These are phyloP conservation scores for Jacana jacana DNA, from an alignment of 2,113 vertebrate genomes.

Conservation along the genomic window DNA sequence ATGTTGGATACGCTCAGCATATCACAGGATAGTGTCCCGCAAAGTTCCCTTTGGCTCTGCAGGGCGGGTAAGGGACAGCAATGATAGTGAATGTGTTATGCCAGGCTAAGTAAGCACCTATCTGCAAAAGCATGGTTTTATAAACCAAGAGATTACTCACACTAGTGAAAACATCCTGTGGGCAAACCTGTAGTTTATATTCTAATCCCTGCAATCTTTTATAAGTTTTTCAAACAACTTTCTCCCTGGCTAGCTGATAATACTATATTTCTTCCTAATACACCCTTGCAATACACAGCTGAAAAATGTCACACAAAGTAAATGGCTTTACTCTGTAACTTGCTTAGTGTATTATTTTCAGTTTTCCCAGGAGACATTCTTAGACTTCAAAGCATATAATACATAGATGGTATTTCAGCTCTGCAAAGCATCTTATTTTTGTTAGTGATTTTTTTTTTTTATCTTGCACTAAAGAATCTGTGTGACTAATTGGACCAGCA, in stretches of 20 bases:
- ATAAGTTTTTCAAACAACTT: background rate
- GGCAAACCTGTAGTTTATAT: background rate
- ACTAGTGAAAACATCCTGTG: background rate
- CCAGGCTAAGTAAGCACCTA: background rate
- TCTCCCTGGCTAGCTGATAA: background rate
- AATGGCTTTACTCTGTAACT: constrained; percentile 16
- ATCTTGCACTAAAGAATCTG: background rate
- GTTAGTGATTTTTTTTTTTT: background rate
- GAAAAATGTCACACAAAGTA: background rate
- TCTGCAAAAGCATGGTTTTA: background rate
- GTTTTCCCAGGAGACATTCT: background rate
- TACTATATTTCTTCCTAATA: background rate
- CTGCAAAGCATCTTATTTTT: background rate
- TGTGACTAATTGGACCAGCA: constrained; percentile 23
- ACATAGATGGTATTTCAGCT: background rate
- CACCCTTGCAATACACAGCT: background rate
- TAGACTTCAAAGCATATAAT: background rate
- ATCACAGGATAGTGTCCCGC: background rate
- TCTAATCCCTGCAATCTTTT: background rate
- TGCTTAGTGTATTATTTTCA: constrained; percentile 16
- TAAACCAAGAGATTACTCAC: background rate
- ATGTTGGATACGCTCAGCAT: background rate
- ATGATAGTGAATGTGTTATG: background rate
- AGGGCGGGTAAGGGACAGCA: background rate
- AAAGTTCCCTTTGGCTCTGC: background rate